Evolutionary conservation across 2,888 invertebrate genomes (phyloP).

Genomic region (Tiphia femorata): DNA sequence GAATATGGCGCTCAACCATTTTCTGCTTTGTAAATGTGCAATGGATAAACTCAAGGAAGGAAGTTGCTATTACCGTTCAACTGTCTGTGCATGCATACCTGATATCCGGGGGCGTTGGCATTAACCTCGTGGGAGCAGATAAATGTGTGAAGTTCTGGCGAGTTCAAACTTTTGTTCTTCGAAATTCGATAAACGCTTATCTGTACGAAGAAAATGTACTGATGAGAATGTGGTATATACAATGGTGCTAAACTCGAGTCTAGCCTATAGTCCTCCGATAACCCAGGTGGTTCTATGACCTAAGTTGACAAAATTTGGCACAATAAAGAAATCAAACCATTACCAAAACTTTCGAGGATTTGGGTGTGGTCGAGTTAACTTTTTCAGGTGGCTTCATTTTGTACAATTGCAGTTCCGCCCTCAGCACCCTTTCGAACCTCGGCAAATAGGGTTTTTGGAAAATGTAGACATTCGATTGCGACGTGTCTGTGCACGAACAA

Average conservation of each 20-base stretch:
- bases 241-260: no score
- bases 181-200: conserved; percentile 72
- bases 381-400: conserved; percentile 64
- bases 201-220: conserved; percentile 44
- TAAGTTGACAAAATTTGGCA: not conserved
- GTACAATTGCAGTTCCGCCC: conserved; percentile 73
- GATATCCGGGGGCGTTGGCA: conserved; percentile 74
- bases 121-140: conserved; percentile 74
- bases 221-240: no score
- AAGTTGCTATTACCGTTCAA: no score
- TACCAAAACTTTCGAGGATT: conserved; percentile 63
- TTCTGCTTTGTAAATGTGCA: not conserved
- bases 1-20: not conserved
- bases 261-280: no score
- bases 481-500: conserved; percentile 53
- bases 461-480: conserved; percentile 60
- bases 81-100: conserved; percentile 55
- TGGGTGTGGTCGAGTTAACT: conserved; percentile 51
- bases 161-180: conserved; percentile 65
- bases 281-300: no score
- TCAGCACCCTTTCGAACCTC: conserved; percentile 68
- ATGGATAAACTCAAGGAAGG: not conserved
- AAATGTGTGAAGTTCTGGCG: conserved; percentile 72
- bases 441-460: conserved; percentile 70
- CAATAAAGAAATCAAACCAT: not conserved